Evolutionary conservation across 1,140 invertebrate genomes (phyloP), one percentile per base, ranked within the genome.

Genomic region (Lethrus apterus): DNA sequence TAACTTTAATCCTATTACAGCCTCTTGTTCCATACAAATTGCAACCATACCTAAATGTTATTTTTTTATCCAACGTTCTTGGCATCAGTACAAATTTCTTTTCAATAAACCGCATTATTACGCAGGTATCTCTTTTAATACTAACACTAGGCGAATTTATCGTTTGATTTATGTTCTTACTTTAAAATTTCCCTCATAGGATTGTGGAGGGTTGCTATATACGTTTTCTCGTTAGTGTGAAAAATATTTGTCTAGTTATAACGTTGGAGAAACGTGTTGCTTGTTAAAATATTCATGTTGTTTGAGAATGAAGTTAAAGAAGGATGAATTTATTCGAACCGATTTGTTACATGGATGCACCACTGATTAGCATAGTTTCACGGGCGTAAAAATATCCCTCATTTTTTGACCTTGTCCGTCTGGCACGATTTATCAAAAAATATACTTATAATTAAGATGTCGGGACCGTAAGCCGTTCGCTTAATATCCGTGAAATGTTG

Each of bases 381-480:
- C 24, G 30, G 45, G 42, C 21, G 43, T 32, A 43, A 32, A 48
- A 48, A 43, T 20, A 45, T 23, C 14, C 14, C 2, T 45, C 14
- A 20, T 18, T 9, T 23, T 48, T 48, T 32, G 11, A 26, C 36
- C 36, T 26, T 41, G 9, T 26, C 11, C 9, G 15, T 13, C 19
- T 41, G 31, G 21, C 21, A 19, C 48, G 41, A 57, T 57, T 52
- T 55, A 57, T 57, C 53, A 57, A 48, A 48, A 33, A 30, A 32
- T 34, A 34, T 32, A 50, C 32, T 55, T 55, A 57, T 57, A 57
- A 57, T 57, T 55, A 57, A 55, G 56, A 57, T 51, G 56, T 57
- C 48, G 30, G 19, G 24, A n/a, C n/a, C n/a, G n/a, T n/a, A n/a
- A 26, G 30, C 19, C 18, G 42, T 36, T 11, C 33, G 33, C 14